Percentiles rank a stretch among this genome's conserved stretches.
These are phyloP conservation scores for Gymnocephalus cernua DNA, from an alignment of 2,113 vertebrate species.

Conservation along the genomic window DNA sequence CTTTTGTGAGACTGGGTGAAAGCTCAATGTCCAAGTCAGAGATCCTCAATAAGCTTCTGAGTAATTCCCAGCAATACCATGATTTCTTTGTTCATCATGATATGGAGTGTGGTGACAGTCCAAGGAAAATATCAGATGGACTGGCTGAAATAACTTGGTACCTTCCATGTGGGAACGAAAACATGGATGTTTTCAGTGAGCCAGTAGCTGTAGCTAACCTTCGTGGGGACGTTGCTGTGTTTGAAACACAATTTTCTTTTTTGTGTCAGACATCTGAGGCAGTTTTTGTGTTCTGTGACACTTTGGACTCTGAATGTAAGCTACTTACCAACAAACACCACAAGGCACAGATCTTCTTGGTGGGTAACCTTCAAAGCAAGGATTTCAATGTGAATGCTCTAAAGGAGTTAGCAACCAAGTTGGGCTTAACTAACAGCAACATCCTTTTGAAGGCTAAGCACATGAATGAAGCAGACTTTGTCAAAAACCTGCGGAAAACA, in stretches of 20 bases:
- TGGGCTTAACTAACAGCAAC: conserved; percentile 53
- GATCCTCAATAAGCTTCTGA: conserved; percentile 83
- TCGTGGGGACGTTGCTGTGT: conserved; percentile 75
- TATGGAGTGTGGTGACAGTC: conserved; percentile 67
- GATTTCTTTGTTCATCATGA: conserved; percentile 81
- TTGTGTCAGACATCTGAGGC: conserved; percentile 82
- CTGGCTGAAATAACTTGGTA: conserved; percentile 85
- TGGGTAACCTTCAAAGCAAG: conserved; percentile 55
- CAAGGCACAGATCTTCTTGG: conserved; percentile 69
- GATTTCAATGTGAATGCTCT: conserved; percentile 4
- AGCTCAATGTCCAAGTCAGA: conserved; percentile 86
- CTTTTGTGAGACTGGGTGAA: conserved; percentile 85
- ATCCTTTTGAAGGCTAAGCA: conserved; percentile 60
- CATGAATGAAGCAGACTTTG: conserved; percentile 72
- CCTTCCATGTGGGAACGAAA: conserved; percentile 79
- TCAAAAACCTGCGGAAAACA: conserved; percentile 27
- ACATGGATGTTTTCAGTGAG: conserved; percentile 75
- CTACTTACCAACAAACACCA: conserved; percentile 68
- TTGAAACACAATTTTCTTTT: conserved; percentile 82
- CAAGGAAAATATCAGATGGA: conserved; percentile 82
- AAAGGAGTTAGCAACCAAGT: background rate
- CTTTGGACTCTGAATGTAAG: conserved; percentile 54
- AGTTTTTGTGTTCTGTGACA: conserved; percentile 84
- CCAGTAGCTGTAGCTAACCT: conserved; percentile 83
- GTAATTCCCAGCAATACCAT: conserved; percentile 74